Percentiles rank a stretch among this genome's conserved stretches.
Evolutionary conservation across 2,113 vertebrate genomes (phyloP).

Genomic region (Cephalopterus ornatus): DNA sequence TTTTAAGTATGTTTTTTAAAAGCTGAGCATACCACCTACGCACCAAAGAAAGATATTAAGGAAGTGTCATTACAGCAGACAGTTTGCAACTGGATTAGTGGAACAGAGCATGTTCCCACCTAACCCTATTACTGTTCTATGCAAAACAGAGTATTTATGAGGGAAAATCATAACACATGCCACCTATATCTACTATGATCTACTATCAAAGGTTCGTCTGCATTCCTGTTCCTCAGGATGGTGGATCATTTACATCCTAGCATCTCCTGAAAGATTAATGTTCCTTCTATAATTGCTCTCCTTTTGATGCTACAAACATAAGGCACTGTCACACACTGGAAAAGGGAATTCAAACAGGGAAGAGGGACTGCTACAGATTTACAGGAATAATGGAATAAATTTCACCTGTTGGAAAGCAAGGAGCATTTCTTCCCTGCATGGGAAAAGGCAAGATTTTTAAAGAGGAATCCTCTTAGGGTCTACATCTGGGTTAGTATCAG

Average conservation of each 20-base stretch:
- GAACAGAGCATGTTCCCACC: neutral
- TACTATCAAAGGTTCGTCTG: neutral
- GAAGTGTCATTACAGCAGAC: neutral
- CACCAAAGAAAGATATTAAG: neutral
- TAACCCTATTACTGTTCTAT: neutral
- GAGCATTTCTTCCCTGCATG: neutral
- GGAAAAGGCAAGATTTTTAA: neutral
- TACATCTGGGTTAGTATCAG: neutral
- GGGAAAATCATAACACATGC: neutral
- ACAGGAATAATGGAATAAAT: neutral
- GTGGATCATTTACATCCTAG: neutral
- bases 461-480: neutral
- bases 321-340: neutral
- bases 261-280: neutral
- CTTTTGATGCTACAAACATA: neutral
- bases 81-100: neutral
- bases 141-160: neutral
- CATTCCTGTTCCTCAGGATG: neutral
- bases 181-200: neutral
- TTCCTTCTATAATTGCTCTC: neutral
- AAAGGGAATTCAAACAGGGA: neutral
- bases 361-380: neutral
- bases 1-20: neutral
- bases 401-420: neutral
- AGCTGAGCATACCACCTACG: neutral